Base-by-base conservation (phyloP, 2,888 invertebrate genomes). In the Ormyrus pomaceus region DNA sequence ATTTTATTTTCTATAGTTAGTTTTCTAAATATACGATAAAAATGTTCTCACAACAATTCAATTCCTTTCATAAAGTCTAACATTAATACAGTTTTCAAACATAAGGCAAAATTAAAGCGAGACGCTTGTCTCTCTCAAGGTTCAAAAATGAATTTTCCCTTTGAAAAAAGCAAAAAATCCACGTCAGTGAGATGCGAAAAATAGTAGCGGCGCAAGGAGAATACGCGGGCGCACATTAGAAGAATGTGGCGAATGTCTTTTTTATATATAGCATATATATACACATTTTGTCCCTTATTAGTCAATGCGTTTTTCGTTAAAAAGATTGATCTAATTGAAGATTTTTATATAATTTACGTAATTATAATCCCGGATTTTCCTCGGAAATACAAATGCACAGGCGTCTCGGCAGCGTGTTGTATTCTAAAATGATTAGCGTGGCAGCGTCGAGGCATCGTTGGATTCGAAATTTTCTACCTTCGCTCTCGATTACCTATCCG, bases 401-500 rank as follows among this genome's bases (percentile, higher is more conserved):
- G 80, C 77, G 58, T 77, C 45, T 55, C 69, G 72, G 80, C 80
- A 77, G 64, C 73, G 62, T 48, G 77, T 64, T 34, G 62, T 77
- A 56, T 19, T 77, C 58, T 73, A 73, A 80, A 72, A 65, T 64
- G 68, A 73, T 77, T 70, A 62, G 69, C 73, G 53, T 77, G 80
- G 77, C 80, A 77, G 77, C 77, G 48, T 81, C 74, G 55, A 74
- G 77, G 80, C 71, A 72, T 80, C 66, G 58, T 73, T 77, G 77
- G 56, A 73, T 73, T 77, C n/a, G 51, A 73, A 68, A 64, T 68
- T 51, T 59, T 61, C 9, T 79, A 75, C 45, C 70, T 10, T 71
- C 46, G 48, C 11, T 53, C 11, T 53, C 55, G 74, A 65, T 19
- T 70, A 34, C 13, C 64, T 51, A 51, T 58, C 50, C 64, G 64